Percentiles rank a stretch among this genome's conserved stretches.
Conservation (phyloP, 2,888 invertebrate genomes). For the Sminthurides aquaticus region DNA sequence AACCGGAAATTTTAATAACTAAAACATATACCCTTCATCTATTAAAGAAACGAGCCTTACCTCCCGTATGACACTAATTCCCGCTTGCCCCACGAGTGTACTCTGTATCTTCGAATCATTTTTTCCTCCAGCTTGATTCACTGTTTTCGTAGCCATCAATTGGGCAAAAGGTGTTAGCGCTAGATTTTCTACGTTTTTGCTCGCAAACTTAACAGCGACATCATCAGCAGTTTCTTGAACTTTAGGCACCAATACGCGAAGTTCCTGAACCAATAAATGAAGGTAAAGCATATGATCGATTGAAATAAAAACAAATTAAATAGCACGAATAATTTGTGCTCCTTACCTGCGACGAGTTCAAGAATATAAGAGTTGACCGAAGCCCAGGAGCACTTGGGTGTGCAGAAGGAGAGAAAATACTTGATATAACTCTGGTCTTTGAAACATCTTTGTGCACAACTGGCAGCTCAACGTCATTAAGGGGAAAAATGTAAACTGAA, state of each 20-base stretch:
- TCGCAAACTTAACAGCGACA: not conserved
- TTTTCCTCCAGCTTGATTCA: constrained; percentile 15
- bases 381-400: constrained; percentile 15
- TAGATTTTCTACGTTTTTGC: not conserved
- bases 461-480: constrained; percentile 23
- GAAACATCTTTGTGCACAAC: constrained; percentile 30
- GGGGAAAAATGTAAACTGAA: constrained; percentile 29
- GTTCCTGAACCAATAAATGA: constrained; percentile 24
- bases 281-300: no score
- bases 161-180: constrained; percentile 31
- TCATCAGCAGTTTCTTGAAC: not conserved
- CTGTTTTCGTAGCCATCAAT: constrained; percentile 30
- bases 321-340: not conserved
- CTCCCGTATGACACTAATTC: constrained; percentile 29
- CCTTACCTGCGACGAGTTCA: constrained; percentile 34
- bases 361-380: constrained; percentile 29
- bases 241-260: constrained; percentile 27
- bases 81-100: constrained; percentile 14
- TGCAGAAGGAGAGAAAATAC: constrained; percentile 25
- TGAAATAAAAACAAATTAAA: no score
- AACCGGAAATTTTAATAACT: not conserved
- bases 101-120: constrained; percentile 1
- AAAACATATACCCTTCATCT: not conserved
- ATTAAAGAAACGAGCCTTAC: constrained; percentile 10
- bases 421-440: constrained; percentile 27